A percentile compares a stretch with the other conserved stretches of the same genome.
Evolutionary conservation across 2,797 vertebrate species (phyloP).

Genomic region (Aldrovandia affinis): DNA sequence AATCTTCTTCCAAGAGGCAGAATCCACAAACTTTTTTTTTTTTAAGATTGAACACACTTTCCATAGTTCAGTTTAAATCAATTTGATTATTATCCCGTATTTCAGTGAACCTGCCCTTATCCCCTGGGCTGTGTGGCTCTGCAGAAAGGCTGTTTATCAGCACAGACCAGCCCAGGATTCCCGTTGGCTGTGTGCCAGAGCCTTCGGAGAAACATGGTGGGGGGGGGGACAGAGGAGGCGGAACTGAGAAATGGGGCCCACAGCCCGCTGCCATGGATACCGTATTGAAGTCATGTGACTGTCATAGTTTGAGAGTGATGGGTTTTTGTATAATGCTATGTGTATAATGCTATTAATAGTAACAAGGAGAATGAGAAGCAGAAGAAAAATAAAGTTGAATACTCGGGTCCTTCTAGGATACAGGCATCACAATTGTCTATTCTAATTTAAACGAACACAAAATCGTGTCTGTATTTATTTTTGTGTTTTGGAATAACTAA

Average conservation of each 20-base stretch:
- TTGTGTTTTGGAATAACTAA: not conserved
- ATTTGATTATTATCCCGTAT: constrained; percentile 59
- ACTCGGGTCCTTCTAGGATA: not conserved
- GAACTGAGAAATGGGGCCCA: not conserved
- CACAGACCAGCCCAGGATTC: constrained; percentile 60
- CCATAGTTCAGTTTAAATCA: constrained; percentile 63
- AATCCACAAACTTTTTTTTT: not conserved
- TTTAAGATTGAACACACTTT: constrained; percentile 48
- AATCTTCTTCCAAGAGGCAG: constrained; percentile 25
- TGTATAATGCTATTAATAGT: not conserved
- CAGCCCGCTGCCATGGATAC: not conserved
- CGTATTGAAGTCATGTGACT: not conserved
- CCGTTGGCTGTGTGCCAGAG: constrained; percentile 44
- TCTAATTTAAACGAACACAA: not conserved
- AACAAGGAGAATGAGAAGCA: not conserved
- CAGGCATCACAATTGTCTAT: not conserved
- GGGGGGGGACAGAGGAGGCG: not conserved
- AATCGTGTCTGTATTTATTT: not conserved
- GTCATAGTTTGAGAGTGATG: not conserved
- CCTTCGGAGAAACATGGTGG: not conserved
- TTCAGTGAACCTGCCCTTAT: constrained; percentile 58
- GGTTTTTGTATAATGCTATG: not conserved
- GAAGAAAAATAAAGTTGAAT: not conserved
- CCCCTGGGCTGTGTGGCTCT: constrained; percentile 40
- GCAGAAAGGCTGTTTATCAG: constrained; percentile 66